phyloP scores from a whole-genome alignment of 2,888 invertebrate species.

The Stenoptilia bipunctidactyla region DNA sequence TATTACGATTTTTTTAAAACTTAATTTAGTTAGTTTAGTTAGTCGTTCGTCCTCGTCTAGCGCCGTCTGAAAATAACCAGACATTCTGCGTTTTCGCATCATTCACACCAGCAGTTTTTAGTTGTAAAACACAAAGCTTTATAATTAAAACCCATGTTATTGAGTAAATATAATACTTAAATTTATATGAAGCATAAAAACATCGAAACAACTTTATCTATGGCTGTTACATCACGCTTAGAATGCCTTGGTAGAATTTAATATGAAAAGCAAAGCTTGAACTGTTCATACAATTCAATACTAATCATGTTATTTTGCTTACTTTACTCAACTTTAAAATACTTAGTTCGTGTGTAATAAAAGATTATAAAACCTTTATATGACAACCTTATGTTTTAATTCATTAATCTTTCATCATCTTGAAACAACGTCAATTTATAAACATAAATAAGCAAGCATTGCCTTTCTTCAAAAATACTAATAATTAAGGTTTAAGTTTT shows the following conservation, averaged over 20 bases:
- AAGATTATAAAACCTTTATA: too few relatives aligned
- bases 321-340: too few relatives aligned
- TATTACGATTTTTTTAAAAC: slow-evolving; percentile 30
- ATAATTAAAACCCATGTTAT: neutral
- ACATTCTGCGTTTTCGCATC: slow-evolving; percentile 30
- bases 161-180: slow-evolving; percentile 1
- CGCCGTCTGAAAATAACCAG: slow-evolving; percentile 68
- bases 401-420: too few relatives aligned
- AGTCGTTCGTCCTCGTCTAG: slow-evolving; percentile 43
- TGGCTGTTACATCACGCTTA: slow-evolving; percentile 67
- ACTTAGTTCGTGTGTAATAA: too few relatives aligned
- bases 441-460: too few relatives aligned
- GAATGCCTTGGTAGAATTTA: slow-evolving; percentile 21
- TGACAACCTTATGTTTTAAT: too few relatives aligned
- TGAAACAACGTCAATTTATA: too few relatives aligned
- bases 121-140: neutral
- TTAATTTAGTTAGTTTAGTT: slow-evolving; percentile 50
- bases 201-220: slow-evolving; percentile 30
- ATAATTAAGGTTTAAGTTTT: too few relatives aligned
- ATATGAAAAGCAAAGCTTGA: too few relatives aligned
- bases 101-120: slow-evolving; percentile 7
- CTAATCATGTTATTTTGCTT: too few relatives aligned
- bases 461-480: too few relatives aligned
- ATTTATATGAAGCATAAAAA: slow-evolving; percentile 14
- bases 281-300: too few relatives aligned